Conservation (phyloP, 1,140 invertebrate species). For the Tetramorium parvispinum region DNA sequence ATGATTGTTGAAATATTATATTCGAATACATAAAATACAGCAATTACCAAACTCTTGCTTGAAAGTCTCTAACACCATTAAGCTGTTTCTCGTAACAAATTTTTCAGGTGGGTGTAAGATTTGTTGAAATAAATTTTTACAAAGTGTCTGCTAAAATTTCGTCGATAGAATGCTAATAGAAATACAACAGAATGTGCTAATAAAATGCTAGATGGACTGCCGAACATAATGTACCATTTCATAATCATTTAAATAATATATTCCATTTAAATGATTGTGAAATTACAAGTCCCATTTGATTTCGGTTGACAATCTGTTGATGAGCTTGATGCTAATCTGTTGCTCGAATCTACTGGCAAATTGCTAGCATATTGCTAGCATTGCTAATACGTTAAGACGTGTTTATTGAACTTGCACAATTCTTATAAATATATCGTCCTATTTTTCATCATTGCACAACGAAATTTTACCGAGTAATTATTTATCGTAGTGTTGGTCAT, state of each 20-base stretch:
- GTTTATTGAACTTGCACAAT: background rate
- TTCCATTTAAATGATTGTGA: no score
- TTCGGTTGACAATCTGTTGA: no score
- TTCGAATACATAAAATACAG: background rate
- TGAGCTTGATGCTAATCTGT: background rate
- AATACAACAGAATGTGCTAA: background rate
- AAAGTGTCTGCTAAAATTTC: background rate
- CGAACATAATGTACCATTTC: no score
- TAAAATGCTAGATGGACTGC: background rate
- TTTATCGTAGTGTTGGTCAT: slow-evolving; percentile 6
- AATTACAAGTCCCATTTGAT: no score
- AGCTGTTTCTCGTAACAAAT: background rate
- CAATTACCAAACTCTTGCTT: background rate
- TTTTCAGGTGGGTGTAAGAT: background rate
- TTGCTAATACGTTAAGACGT: background rate
- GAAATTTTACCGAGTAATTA: slow-evolving; percentile 13
- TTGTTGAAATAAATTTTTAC: background rate
- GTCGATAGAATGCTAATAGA: background rate
- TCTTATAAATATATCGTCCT: background rate
- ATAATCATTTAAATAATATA: no score
- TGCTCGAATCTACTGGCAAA: background rate
- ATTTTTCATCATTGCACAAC: slow-evolving; percentile 17
- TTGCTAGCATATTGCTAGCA: background rate
- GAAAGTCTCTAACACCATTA: background rate
- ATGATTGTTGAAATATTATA: background rate